Evolutionary conservation across 2,113 vertebrate species (phyloP).

Genomic region (Alligator sinensis): DNA sequence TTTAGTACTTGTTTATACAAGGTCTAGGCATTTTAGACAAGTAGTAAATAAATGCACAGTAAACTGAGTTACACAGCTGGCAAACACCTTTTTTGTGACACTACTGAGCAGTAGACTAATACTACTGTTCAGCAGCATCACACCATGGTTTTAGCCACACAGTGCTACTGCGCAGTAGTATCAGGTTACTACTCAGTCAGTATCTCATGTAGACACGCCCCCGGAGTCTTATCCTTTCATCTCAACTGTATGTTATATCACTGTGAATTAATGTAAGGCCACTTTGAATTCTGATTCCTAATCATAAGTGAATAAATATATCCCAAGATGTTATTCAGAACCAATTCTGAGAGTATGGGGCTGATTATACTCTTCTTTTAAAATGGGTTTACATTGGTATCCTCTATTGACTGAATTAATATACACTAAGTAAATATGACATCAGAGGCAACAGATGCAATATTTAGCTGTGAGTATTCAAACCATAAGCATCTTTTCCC

Average conservation of each 20-base stretch:
- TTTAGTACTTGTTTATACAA: too few species aligned
- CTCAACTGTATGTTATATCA: neutral
- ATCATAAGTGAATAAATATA: constrained; percentile 1
- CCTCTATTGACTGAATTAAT: neutral
- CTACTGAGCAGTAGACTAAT: too few species aligned
- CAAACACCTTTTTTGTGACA: too few species aligned
- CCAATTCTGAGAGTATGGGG: neutral
- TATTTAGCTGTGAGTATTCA: neutral
- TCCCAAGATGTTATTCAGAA: neutral
- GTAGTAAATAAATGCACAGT: too few species aligned
- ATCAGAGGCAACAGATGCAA: neutral
- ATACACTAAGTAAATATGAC: neutral
- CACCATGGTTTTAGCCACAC: too few species aligned
- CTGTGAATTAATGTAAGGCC: constrained; percentile 4
- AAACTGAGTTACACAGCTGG: too few species aligned
- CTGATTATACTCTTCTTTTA: neutral
- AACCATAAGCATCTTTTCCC: neutral
- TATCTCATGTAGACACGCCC: too few species aligned
- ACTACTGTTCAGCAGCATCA: too few species aligned
- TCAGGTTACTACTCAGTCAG: too few species aligned
- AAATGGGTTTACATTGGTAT: fast-evolving
- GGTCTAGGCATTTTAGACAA: too few species aligned
- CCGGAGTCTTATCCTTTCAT: neutral
- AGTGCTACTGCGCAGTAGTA: too few species aligned
- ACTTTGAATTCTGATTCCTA: neutral